Conservation (phyloP, 2,797 vertebrate species). For the Anniella stebbinsi region DNA sequence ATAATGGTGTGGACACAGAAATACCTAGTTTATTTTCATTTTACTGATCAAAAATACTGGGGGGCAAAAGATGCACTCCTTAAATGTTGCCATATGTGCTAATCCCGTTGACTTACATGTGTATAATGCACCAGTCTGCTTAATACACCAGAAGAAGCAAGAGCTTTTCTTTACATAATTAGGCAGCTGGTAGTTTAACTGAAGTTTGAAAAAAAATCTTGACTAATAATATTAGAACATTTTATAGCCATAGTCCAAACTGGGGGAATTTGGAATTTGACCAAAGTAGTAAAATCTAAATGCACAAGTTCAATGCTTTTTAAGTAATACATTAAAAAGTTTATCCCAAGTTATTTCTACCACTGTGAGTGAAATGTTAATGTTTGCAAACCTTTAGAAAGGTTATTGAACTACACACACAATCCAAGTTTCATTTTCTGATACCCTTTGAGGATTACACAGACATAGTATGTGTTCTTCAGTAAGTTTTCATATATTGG, state of each 20-base stretch:
- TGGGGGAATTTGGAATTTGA: not conserved
- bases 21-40: not conserved
- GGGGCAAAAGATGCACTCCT: not conserved
- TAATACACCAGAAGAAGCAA: not conserved
- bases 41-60: not conserved
- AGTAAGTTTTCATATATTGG: not conserved
- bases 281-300: too few species aligned
- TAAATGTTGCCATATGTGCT: not conserved
- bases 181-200: not conserved
- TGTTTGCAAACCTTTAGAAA: not conserved
- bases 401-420: not conserved
- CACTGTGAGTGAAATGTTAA: not conserved
- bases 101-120: not conserved
- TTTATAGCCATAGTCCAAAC: not conserved
- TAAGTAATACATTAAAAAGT: not conserved
- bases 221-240: not conserved
- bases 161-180: not conserved
- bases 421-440: not conserved
- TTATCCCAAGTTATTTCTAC: not conserved
- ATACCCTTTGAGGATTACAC: not conserved
- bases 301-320: not conserved
- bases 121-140: not conserved
- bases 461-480: not conserved
- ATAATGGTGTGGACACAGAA: not conserved
- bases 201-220: not conserved